Conservation (phyloP, 2,797 vertebrate genomes). For the Sternarchorhynchus goeldii region DNA sequence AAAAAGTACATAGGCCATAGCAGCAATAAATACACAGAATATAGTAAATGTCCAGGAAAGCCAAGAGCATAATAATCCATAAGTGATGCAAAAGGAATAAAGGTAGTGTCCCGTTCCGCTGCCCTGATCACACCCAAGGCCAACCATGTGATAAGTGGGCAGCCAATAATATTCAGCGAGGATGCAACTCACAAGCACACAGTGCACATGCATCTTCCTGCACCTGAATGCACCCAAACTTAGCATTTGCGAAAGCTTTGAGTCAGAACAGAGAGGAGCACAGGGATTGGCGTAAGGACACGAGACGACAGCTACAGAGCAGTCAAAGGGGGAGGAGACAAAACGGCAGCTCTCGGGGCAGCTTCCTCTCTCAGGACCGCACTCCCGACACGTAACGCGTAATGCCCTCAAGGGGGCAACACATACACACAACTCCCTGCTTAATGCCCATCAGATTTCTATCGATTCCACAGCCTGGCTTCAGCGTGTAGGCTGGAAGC, state of each 20-base stretch:
- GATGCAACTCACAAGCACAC: neutral
- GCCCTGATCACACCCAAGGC: no score
- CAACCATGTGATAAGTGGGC: no score
- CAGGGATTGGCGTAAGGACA: neutral
- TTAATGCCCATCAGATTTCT: slow-evolving; percentile 54
- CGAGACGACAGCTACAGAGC: neutral
- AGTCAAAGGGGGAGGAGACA: no score
- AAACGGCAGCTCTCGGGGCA: neutral
- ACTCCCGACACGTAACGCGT: slow-evolving; percentile 27
- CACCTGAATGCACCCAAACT: neutral
- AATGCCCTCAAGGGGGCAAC: slow-evolving; percentile 40
- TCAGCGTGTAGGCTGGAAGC: slow-evolving; percentile 32
- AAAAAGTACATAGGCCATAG: no score
- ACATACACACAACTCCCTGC: slow-evolving; percentile 44
- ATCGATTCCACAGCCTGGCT: slow-evolving; percentile 51
- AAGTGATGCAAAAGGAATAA: no score
- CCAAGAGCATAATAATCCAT: no score
- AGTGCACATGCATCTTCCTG: neutral
- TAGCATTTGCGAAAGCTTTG: neutral
- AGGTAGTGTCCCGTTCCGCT: no score
- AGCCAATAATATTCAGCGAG: neutral
- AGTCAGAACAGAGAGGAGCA: neutral
- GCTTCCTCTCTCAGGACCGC: slow-evolving; percentile 26
- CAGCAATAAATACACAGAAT: no score
- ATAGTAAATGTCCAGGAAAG: no score